phyloP scores from a whole-genome alignment of 2,113 vertebrate species.

The Hystrix brachyura region DNA sequence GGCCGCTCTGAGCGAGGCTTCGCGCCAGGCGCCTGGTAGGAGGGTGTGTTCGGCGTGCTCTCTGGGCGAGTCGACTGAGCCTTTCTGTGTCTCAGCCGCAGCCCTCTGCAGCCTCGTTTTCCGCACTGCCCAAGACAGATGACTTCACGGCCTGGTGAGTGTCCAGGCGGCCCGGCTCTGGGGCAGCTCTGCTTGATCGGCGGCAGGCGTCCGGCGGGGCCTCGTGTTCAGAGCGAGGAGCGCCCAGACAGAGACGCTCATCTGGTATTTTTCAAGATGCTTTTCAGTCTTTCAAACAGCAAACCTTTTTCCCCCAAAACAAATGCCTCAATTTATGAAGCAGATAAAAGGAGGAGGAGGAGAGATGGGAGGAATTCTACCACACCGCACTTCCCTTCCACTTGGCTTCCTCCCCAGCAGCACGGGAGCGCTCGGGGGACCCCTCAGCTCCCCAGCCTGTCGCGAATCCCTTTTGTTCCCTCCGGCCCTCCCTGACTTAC shows the following conservation, averaged over 20 bases:
- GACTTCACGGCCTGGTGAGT: slow-evolving; percentile 71
- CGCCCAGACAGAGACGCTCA: slow-evolving; percentile 50
- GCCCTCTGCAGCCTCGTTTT: slow-evolving; percentile 52
- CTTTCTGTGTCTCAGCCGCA: background rate
- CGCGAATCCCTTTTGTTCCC: background rate
- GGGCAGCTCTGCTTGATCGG: background rate
- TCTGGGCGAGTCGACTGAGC: slow-evolving; percentile 36
- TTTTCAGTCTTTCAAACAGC: slow-evolving; percentile 71
- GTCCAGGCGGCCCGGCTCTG: slow-evolving; percentile 61
- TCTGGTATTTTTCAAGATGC: slow-evolving; percentile 70
- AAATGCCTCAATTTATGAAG: slow-evolving; percentile 65
- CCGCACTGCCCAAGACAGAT: slow-evolving; percentile 45
- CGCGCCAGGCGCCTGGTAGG: background rate
- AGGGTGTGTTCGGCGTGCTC: background rate
- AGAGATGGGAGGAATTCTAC: background rate
- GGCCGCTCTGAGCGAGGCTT: background rate
- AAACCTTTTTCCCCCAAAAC: background rate
- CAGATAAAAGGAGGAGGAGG: background rate
- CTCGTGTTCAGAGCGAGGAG: background rate
- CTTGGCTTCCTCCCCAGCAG: background rate
- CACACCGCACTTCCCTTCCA: background rate
- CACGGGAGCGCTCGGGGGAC: background rate
- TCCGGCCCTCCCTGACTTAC: background rate
- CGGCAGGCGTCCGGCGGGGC: slow-evolving; percentile 50
- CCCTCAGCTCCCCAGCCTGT: background rate